These are phyloP conservation scores for Loripinus fragilis DNA, from an alignment of 2,888 invertebrate genomes.

Conservation along the genomic window DNA sequence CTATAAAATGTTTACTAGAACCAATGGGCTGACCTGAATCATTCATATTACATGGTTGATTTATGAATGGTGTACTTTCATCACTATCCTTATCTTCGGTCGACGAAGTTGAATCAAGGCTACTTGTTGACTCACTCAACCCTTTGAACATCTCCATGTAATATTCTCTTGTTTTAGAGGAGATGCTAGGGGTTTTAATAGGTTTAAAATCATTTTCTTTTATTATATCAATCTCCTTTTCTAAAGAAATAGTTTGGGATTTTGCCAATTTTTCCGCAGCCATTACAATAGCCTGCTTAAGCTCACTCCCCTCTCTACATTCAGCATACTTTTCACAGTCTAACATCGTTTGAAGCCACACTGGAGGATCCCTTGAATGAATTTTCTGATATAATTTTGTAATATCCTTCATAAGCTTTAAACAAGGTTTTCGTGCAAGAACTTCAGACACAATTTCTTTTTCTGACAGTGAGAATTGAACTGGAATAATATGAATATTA, in stretches of 20 bases:
- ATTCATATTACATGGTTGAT: too few species aligned
- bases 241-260: too few species aligned
- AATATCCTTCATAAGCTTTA: constrained; percentile 5
- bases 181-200: too few species aligned
- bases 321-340: background rate
- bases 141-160: background rate
- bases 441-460: background rate
- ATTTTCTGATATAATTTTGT: background rate
- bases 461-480: background rate
- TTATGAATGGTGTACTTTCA: background rate
- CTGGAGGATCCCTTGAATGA: background rate
- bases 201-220: too few species aligned
- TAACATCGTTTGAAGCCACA: background rate
- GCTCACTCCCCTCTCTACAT: background rate
- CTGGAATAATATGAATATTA: background rate
- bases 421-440: background rate
- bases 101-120: background rate
- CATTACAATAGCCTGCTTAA: background rate
- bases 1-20: too few species aligned
- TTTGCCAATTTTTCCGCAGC: too few species aligned
- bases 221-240: too few species aligned
- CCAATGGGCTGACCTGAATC: too few species aligned
- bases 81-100: background rate
- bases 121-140: background rate
- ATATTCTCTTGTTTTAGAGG: too few species aligned